A percentile compares a stretch with the other conserved stretches of the same genome.
These are phyloP conservation scores for Nephila pilipes DNA, from an alignment of 1,140 invertebrate species.

Conservation along the genomic window DNA sequence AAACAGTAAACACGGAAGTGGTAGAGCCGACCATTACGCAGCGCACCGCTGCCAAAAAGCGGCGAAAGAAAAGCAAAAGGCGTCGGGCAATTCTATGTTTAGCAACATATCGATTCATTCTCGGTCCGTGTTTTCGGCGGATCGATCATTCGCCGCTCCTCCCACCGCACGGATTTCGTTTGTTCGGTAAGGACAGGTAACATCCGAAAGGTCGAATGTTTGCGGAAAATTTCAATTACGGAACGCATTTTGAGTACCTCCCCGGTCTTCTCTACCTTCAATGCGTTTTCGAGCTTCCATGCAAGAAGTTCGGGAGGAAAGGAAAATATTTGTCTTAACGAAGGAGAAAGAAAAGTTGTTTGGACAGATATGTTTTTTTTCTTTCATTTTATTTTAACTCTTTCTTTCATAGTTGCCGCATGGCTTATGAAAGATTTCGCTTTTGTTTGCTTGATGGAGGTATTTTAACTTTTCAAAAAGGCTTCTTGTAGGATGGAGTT, in stretches of 20 bases:
- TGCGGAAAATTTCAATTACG: conserved; percentile 11
- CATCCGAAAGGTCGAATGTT: background rate
- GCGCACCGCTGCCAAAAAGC: background rate
- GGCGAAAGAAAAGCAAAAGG: background rate
- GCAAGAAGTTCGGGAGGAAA: too few species aligned
- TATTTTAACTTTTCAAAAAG: too few species aligned
- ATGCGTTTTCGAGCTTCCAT: background rate
- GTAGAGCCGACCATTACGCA: background rate
- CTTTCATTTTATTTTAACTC: too few species aligned
- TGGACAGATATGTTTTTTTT: too few species aligned
- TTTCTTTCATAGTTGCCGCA: too few species aligned
- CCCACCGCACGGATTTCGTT: conserved; percentile 25
- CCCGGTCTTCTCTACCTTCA: too few species aligned
- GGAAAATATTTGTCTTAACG: too few species aligned
- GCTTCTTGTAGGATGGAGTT: too few species aligned
- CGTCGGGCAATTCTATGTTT: conserved; percentile 11
- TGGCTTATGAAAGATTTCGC: too few species aligned
- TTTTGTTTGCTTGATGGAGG: too few species aligned
- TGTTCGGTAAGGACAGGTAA: conserved; percentile 8
- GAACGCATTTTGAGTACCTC: background rate
- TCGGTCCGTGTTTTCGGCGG: conserved; percentile 5
- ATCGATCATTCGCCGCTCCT: conserved; percentile 34
- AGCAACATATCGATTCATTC: conserved; percentile 39
- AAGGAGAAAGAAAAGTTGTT: too few species aligned
- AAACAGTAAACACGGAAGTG: conserved; percentile 29